phyloP scores from a whole-genome alignment of 2,113 vertebrate genomes.

The Ibidorhyncha struthersii region DNA sequence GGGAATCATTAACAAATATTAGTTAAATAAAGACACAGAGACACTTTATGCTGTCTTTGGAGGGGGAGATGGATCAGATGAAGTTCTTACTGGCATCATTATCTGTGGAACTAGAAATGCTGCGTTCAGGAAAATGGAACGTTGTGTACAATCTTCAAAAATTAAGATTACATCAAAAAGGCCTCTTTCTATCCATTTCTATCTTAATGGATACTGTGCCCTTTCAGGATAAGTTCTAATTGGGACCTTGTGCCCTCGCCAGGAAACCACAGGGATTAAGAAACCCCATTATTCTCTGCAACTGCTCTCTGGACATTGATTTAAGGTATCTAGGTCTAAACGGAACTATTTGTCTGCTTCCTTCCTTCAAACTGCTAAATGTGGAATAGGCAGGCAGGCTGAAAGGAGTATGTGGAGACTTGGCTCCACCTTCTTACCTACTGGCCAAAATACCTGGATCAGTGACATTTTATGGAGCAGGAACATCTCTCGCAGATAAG shows the following conservation, averaged over 20 bases:
- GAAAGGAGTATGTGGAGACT: neutral
- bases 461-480: neutral
- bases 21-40: neutral
- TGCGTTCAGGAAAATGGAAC: neutral
- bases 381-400: neutral
- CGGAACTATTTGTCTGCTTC: neutral
- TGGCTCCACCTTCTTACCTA: neutral
- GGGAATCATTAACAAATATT: neutral
- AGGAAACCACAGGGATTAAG: constrained; percentile 1
- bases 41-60: neutral
- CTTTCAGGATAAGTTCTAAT: constrained; percentile 32
- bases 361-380: neutral
- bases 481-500: neutral
- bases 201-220: neutral
- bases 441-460: neutral
- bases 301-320: neutral
- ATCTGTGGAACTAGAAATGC: neutral
- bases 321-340: neutral
- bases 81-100: neutral
- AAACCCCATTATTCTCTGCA: neutral
- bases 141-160: neutral
- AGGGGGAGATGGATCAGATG: neutral
- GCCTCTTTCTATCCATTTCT: neutral
- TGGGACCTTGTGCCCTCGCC: neutral
- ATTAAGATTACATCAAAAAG: neutral